A percentile compares a stretch with the other conserved stretches of the same genome.
These are phyloP conservation scores for Bembecia ichneumoniformis DNA, from an alignment of 2,888 invertebrate species.

Conservation along the genomic window DNA sequence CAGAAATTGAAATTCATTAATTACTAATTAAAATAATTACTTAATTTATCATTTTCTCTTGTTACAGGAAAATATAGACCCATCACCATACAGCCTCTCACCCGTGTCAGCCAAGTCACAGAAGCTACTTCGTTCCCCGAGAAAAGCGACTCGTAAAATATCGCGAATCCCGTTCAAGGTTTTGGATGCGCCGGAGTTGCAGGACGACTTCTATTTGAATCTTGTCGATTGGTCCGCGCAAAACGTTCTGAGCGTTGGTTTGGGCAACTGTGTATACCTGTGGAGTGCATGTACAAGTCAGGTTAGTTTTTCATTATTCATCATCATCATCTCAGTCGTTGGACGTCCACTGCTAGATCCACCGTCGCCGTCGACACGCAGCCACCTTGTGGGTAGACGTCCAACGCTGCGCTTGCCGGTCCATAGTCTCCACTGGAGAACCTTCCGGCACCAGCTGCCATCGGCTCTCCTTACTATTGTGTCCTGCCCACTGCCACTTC, in stretches of 20 bases:
- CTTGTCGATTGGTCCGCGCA: slow-evolving; percentile 99
- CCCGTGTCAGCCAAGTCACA: slow-evolving; percentile 97
- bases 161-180: slow-evolving; percentile 99
- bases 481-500: too few species aligned
- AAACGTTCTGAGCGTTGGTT: slow-evolving; percentile 97
- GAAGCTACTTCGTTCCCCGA: slow-evolving; percentile 91
- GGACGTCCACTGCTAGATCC: too few species aligned
- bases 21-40: too few species aligned
- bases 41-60: slow-evolving; percentile 7
- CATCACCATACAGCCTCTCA: slow-evolving; percentile 93
- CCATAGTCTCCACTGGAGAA: too few species aligned
- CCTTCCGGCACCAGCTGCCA: too few species aligned
- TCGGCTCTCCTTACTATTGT: too few species aligned
- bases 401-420: too few species aligned
- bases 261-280: slow-evolving; percentile 97
- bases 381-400: too few species aligned
- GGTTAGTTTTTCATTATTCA: slow-evolving; percentile 67
- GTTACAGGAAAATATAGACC: slow-evolving; percentile 82
- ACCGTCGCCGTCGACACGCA: too few species aligned
- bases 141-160: slow-evolving; percentile 98
- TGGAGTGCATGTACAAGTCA: slow-evolving; percentile 99
- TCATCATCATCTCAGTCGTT: too few species aligned
- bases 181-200: slow-evolving; percentile 94
- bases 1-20: too few species aligned
- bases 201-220: slow-evolving; percentile 99